A percentile compares a stretch with the other conserved stretches of the same genome.
phyloP scores from a whole-genome alignment of 1,140 invertebrate genomes.

The Trichoplusia ni region DNA sequence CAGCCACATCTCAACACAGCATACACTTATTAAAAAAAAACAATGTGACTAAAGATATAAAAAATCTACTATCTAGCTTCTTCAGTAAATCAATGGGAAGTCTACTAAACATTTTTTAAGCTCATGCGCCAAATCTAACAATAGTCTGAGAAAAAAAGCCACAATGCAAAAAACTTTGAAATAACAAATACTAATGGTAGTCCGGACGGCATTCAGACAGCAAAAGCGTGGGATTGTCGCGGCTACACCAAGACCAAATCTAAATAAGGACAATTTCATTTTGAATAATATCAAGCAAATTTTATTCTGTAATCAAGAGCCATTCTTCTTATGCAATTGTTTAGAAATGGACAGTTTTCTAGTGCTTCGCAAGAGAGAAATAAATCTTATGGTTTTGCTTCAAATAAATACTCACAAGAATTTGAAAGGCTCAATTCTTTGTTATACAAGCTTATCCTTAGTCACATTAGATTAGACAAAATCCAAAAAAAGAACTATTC shows the following conservation, averaged over 20 bases:
- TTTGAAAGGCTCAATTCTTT: background rate
- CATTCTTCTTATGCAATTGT: too few relatives aligned
- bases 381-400: too few relatives aligned
- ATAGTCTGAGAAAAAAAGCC: conserved; percentile 27
- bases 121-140: conserved; percentile 27
- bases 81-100: background rate
- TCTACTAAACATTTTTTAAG: conserved; percentile 14
- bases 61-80: too few relatives aligned
- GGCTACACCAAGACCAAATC: conserved; percentile 34
- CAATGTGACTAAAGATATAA: too few relatives aligned
- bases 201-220: conserved; percentile 29
- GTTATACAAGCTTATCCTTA: background rate
- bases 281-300: conserved; percentile 5
- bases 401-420: too few relatives aligned
- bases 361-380: too few relatives aligned
- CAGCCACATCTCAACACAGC: too few relatives aligned
- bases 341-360: too few relatives aligned
- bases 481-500: conserved; percentile 30
- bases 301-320: too few relatives aligned
- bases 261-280: conserved; percentile 26
- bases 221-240: conserved; percentile 48
- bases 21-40: too few relatives aligned
- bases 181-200: conserved; percentile 28
- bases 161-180: conserved; percentile 26
- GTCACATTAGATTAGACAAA: conserved; percentile 2